phyloP scores from a whole-genome alignment of 2,113 vertebrate genomes.

The Cromileptes altivelis region DNA sequence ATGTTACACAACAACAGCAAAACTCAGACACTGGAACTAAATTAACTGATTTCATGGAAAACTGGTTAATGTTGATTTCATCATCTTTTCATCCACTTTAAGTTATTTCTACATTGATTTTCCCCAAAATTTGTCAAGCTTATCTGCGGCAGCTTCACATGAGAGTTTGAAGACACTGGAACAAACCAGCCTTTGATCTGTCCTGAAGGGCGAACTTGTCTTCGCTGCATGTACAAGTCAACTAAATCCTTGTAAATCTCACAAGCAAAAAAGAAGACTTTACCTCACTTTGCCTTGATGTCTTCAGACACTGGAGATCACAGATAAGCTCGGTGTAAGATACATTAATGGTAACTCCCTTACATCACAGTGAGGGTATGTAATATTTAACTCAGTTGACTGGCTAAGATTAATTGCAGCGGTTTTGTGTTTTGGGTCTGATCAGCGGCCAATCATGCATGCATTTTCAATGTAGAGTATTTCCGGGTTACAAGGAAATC shows the following conservation, averaged over 20 bases:
- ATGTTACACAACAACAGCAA: slow-evolving; percentile 29
- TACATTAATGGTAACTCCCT: not conserved
- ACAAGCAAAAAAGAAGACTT: slow-evolving; percentile 18
- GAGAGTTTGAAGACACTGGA: slow-evolving; percentile 26
- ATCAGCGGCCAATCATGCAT: not conserved
- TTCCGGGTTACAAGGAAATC: not conserved
- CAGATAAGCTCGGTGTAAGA: slow-evolving; percentile 8
- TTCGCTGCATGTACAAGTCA: slow-evolving; percentile 28
- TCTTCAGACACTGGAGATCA: slow-evolving; percentile 17
- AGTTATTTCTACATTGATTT: slow-evolving; percentile 30
- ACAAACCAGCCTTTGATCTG: slow-evolving; percentile 52
- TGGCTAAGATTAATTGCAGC: not conserved
- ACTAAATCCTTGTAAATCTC: slow-evolving; percentile 34
- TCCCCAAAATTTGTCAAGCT: not conserved
- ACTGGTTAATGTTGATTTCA: slow-evolving; percentile 24
- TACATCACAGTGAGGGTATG: not conserved
- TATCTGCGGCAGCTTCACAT: slow-evolving; percentile 26
- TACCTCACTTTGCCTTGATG: slow-evolving; percentile 24
- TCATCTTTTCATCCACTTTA: slow-evolving; percentile 42
- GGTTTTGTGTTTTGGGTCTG: not conserved
- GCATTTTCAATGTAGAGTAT: not conserved
- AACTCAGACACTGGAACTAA: not conserved
- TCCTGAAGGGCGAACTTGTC: slow-evolving; percentile 38
- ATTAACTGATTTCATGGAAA: slow-evolving; percentile 2
- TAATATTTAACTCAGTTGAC: not conserved